These are phyloP conservation scores for Miopithecus talapoin DNA, from an alignment of 2,797 vertebrate species.

Conservation along the genomic window DNA sequence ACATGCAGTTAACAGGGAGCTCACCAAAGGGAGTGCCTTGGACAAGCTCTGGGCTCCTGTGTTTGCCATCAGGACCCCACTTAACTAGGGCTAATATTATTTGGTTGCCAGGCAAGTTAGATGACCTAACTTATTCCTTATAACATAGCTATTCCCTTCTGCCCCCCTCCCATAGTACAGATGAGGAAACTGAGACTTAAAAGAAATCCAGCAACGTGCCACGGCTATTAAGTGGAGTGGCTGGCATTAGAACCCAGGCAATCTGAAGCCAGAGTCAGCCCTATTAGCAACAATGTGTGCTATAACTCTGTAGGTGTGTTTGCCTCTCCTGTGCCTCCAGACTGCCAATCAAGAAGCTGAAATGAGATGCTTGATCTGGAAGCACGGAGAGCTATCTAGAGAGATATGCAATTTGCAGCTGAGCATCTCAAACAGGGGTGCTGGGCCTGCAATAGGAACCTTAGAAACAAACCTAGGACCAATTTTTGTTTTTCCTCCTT, in stretches of 20 bases:
- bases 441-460: background rate
- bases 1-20: background rate
- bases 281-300: rapidly evolving
- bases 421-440: background rate
- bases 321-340: background rate
- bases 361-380: rapidly evolving
- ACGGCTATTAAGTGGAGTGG: background rate
- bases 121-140: background rate
- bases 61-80: background rate
- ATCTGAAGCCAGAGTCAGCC: background rate
- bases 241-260: background rate
- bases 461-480: background rate
- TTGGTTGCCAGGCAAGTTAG: background rate
- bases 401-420: background rate
- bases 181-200: background rate
- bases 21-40: background rate
- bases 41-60: background rate
- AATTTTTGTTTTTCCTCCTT: background rate
- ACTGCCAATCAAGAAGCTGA: background rate
- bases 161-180: background rate
- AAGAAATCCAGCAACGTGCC: background rate
- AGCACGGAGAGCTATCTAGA: background rate
- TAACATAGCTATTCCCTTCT: background rate
- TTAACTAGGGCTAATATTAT: background rate
- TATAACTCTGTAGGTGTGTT: background rate